Evolutionary conservation across 2,797 vertebrate species (phyloP).

Genomic region (Orestias chungarensis): DNA sequence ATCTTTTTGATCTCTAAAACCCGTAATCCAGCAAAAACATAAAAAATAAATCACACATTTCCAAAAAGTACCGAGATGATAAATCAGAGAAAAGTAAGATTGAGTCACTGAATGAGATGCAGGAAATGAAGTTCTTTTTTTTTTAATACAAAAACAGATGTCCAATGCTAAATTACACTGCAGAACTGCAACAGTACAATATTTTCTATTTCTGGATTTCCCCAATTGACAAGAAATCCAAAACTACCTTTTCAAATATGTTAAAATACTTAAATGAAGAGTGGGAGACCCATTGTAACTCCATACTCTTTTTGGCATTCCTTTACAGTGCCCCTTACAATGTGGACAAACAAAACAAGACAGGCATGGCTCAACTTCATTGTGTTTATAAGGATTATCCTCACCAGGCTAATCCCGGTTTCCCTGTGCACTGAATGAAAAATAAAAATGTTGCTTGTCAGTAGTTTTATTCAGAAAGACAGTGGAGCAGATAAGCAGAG

Average conservation of each 20-base stretch:
- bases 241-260: neutral
- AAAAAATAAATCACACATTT: conserved; percentile 62
- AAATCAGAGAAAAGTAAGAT: conserved; percentile 6
- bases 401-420: conserved; percentile 55
- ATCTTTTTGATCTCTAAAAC: conserved; percentile 74
- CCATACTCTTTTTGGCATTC: neutral
- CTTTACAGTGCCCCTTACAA: conserved; percentile 3
- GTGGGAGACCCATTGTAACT: neutral
- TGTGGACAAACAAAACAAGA: conserved; percentile 25
- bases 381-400: conserved; percentile 53
- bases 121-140: neutral
- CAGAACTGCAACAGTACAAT: neutral
- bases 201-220: neutral
- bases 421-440: conserved; percentile 48
- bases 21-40: conserved; percentile 69
- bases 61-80: conserved; percentile 25
- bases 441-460: conserved; percentile 47
- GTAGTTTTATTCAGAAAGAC: conserved; percentile 55
- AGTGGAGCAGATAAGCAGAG: conserved; percentile 50
- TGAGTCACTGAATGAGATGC: conserved; percentile 5
- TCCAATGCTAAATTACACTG: neutral
- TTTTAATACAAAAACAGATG: neutral
- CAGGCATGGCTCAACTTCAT: conserved; percentile 28
- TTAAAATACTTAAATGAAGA: neutral
- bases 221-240: neutral